A percentile compares a stretch with the other conserved stretches of the same genome.
Conservation (phyloP, 2,888 invertebrate genomes). For the Hybos culiciformis region DNA sequence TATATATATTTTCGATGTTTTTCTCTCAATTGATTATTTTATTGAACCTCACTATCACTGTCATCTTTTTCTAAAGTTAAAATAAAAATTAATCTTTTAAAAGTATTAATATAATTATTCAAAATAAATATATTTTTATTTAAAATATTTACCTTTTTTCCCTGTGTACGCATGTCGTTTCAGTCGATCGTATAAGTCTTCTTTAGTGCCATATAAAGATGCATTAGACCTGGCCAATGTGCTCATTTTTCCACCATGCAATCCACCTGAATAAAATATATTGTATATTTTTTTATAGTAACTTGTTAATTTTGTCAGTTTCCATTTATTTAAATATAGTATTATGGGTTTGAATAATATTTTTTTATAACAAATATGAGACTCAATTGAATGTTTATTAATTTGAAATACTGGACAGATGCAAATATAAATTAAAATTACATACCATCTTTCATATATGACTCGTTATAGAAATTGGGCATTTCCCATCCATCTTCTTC, state of each 20-base stretch:
- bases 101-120: no score
- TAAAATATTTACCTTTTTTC: conserved; percentile 68
- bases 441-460: conserved; percentile 78
- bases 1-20: conserved; percentile 6
- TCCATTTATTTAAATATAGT: no score
- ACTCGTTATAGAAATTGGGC: conserved; percentile 94
- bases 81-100: conserved; percentile 8
- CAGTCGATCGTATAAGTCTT: conserved; percentile 87
- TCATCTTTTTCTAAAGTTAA: conserved; percentile 68
- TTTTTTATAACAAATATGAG: no score
- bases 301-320: no score
- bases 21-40: conserved; percentile 26
- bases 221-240: conserved; percentile 86
- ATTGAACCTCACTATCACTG: conserved; percentile 89
- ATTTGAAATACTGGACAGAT: conserved; percentile 14
- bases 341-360: no score
- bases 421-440: conserved; percentile 1
- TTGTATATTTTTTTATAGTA: no score
- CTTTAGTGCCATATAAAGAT: conserved; percentile 88
- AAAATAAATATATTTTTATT: not conserved
- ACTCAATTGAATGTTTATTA: no score
- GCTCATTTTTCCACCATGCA: conserved; percentile 84
- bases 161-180: conserved; percentile 88
- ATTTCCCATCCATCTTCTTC: conserved; percentile 96
- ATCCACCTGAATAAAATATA: no score